phyloP scores from a whole-genome alignment of 2,113 vertebrate genomes.

The Etheostoma spectabile region DNA sequence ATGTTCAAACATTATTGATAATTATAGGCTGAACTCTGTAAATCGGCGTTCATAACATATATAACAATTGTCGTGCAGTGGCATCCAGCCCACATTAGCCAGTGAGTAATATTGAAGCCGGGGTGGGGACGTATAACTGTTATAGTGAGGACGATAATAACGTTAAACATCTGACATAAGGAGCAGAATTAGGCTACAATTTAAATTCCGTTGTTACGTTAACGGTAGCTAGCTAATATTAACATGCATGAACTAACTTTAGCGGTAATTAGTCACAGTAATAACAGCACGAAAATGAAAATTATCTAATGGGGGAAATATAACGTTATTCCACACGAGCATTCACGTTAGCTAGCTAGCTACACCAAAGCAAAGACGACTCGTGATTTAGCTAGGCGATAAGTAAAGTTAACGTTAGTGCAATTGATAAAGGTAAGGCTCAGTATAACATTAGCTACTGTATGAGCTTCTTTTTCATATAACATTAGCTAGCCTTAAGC shows the following conservation, averaged over 20 bases:
- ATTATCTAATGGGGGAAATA: not conserved
- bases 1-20: not conserved
- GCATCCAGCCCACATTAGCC: not conserved
- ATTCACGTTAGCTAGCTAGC: not conserved
- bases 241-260: not conserved
- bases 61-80: not conserved
- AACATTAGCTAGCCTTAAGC: slow-evolving; percentile 9
- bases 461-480: not conserved
- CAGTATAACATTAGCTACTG: no score
- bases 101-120: not conserved
- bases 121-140: slow-evolving; percentile 42
- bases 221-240: not conserved
- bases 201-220: not conserved
- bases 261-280: slow-evolving; percentile 3
- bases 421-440: no score
- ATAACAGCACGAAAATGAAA: not conserved
- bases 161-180: not conserved
- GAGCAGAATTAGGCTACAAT: not conserved
- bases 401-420: no score
- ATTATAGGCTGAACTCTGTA: not conserved
- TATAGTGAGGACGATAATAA: not conserved
- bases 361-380: not conserved
- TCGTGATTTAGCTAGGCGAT: not conserved
- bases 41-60: not conserved
- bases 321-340: no score